Percentiles rank a stretch among this genome's conserved stretches.
phyloP scores from a whole-genome alignment of 2,797 vertebrate species.

The Protonibea diacanthus region DNA sequence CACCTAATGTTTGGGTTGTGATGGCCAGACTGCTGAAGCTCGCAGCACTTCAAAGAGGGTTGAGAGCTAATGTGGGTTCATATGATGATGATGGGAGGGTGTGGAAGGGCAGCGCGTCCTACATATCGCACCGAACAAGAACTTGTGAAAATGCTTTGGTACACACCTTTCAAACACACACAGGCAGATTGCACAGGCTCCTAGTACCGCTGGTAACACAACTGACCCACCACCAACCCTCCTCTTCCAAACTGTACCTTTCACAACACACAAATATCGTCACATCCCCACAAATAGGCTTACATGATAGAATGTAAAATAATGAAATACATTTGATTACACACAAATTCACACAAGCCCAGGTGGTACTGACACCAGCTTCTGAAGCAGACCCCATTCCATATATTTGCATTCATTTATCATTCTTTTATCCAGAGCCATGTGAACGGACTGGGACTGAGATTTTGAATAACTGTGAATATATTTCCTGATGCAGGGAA shows the following conservation, averaged over 20 bases:
- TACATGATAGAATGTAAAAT: slow-evolving; percentile 35
- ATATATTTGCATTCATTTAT: slow-evolving; percentile 85
- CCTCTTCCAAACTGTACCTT: neutral
- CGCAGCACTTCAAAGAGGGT: slow-evolving; percentile 66
- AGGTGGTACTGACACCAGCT: slow-evolving; percentile 61
- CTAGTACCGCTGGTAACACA: slow-evolving; percentile 5
- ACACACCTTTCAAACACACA: slow-evolving; percentile 43
- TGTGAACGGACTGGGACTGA: slow-evolving; percentile 49
- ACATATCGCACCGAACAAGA: slow-evolving; percentile 54
- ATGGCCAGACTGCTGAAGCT: slow-evolving; percentile 56
- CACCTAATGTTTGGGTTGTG: slow-evolving; percentile 67
- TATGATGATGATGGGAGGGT: slow-evolving; percentile 61
- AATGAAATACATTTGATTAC: slow-evolving; percentile 46
- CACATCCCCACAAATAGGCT: slow-evolving; percentile 9
- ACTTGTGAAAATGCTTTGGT: slow-evolving; percentile 51
- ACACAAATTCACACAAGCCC: slow-evolving; percentile 46
- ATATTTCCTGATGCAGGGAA: slow-evolving; percentile 53
- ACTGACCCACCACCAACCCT: neutral
- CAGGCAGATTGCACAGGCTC: slow-evolving; percentile 5
- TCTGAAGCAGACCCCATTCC: slow-evolving; percentile 81
- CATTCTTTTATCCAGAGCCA: slow-evolving; percentile 70
- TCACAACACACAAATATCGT: neutral
- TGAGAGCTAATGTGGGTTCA: slow-evolving; percentile 63
- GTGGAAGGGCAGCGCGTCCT: slow-evolving; percentile 69
- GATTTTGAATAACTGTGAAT: slow-evolving; percentile 54